A percentile compares a stretch with the other conserved stretches of the same genome.
Conservation (phyloP, 2,888 invertebrate genomes). For the Liodrosophila aerea region DNA sequence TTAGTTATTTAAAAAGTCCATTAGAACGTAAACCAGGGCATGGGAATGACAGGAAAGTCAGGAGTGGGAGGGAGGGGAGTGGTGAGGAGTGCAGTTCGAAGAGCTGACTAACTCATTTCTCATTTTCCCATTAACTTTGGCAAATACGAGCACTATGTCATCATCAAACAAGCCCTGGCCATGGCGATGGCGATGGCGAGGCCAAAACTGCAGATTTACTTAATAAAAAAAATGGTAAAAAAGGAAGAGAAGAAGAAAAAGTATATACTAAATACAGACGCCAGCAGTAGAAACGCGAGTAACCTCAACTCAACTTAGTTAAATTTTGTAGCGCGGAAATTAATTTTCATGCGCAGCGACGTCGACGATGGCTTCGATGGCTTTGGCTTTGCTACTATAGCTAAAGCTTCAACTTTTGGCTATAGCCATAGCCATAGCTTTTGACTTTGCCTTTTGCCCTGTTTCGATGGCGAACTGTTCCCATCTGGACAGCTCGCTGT, state of each 20-base stretch:
- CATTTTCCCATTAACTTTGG: constrained; percentile 63
- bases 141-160: constrained; percentile 52
- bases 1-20: constrained; percentile 70
- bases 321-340: constrained; percentile 42
- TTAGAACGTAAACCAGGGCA: constrained; percentile 44
- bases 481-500: constrained; percentile 41
- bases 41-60: not conserved
- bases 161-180: constrained; percentile 55
- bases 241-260: constrained; percentile 3
- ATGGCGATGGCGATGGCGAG: constrained; percentile 16
- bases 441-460: constrained; percentile 14
- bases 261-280: constrained; percentile 5
- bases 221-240: constrained; percentile 4
- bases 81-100: not conserved
- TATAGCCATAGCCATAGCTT: constrained; percentile 8
- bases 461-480: constrained; percentile 7
- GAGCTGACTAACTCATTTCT: constrained; percentile 42
- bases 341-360: constrained; percentile 47
- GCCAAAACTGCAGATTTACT: constrained; percentile 19
- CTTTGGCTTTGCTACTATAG: constrained; percentile 7
- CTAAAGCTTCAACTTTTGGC: not conserved
- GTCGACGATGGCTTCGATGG: constrained; percentile 18
- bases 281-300: constrained; percentile 19
- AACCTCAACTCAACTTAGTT: constrained; percentile 46
- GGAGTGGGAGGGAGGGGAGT: no score